These are phyloP conservation scores for Lithophane semibrunnea DNA, from an alignment of 2,888 invertebrate species.

Conservation along the genomic window DNA sequence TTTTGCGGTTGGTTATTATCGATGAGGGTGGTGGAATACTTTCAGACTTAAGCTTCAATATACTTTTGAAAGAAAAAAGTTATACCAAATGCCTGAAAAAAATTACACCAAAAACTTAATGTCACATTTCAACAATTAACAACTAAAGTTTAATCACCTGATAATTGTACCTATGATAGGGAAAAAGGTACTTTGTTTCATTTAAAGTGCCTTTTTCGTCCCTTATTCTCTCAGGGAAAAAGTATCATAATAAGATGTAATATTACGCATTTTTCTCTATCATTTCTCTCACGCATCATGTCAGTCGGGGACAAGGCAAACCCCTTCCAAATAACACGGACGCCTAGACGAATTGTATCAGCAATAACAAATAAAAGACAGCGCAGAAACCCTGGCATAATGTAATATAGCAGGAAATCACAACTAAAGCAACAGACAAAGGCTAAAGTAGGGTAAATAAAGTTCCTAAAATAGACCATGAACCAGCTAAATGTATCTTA, in stretches of 20 bases:
- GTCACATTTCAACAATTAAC: conserved; percentile 3
- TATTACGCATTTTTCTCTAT: conserved; percentile 30
- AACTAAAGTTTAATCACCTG: background rate
- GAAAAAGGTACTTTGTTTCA: background rate
- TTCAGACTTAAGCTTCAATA: background rate
- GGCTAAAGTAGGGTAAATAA: conserved; percentile 40
- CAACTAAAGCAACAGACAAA: conserved; percentile 36
- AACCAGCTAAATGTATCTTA: conserved; percentile 59
- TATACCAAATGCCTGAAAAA: background rate
- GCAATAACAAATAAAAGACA: conserved; percentile 50
- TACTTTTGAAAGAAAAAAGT: background rate
- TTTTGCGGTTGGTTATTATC: conserved; percentile 31
- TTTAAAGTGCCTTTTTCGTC: background rate
- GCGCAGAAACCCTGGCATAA: conserved; percentile 22
- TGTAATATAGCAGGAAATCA: conserved; percentile 40
- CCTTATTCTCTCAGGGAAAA: conserved; percentile 3
- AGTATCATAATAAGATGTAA: conserved; percentile 24
- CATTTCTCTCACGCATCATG: conserved; percentile 39
- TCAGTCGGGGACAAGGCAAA: conserved; percentile 28
- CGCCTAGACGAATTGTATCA: conserved; percentile 49
- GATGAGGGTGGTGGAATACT: conserved; percentile 10
- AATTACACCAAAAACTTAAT: background rate
- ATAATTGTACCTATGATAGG: background rate
- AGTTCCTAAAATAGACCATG: conserved; percentile 53
- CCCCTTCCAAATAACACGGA: conserved; percentile 29